A percentile compares a stretch with the other conserved stretches of the same genome.
Evolutionary conservation across 2,888 invertebrate species (phyloP).

Genomic region (Aphidoletes aphidimyza): DNA sequence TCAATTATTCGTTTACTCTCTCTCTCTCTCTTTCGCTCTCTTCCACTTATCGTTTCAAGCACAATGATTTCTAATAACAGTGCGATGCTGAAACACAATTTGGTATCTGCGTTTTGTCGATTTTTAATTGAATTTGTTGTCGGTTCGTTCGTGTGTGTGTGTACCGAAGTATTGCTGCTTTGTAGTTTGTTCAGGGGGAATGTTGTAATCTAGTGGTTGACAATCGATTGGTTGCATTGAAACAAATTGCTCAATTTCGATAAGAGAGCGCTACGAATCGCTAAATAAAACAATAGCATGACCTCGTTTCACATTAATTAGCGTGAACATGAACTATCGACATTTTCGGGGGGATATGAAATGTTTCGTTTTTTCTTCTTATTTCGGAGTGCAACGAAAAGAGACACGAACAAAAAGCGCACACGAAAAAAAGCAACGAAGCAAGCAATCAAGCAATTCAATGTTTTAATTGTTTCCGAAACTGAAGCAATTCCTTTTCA

Average conservation of each 20-base stretch:
- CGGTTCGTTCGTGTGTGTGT: too few relatives aligned
- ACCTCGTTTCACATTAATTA: conserved; percentile 38
- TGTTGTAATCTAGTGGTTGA: not conserved
- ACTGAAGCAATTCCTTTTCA: not conserved
- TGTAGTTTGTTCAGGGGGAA: too few relatives aligned
- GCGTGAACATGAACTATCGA: conserved; percentile 46
- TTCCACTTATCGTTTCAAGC: too few relatives aligned
- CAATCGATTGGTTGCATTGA: conserved; percentile 42
- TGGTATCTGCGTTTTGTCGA: too few relatives aligned
- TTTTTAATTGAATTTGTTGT: not conserved
- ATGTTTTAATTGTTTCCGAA: not conserved
- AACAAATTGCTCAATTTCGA: not conserved
- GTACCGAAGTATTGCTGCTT: too few relatives aligned
- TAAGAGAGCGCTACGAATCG: too few relatives aligned
- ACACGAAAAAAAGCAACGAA: not conserved
- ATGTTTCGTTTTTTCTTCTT: not conserved
- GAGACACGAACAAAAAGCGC: not conserved
- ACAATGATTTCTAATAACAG: too few relatives aligned
- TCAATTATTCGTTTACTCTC: too few relatives aligned
- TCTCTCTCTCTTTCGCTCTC: too few relatives aligned
- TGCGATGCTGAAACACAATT: too few relatives aligned
- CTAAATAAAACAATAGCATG: not conserved
- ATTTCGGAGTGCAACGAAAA: not conserved
- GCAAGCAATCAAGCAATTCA: not conserved
- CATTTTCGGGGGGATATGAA: too few relatives aligned